Base-by-base conservation (phyloP, 2,888 invertebrate genomes). In the Philopedon plagiatum region DNA sequence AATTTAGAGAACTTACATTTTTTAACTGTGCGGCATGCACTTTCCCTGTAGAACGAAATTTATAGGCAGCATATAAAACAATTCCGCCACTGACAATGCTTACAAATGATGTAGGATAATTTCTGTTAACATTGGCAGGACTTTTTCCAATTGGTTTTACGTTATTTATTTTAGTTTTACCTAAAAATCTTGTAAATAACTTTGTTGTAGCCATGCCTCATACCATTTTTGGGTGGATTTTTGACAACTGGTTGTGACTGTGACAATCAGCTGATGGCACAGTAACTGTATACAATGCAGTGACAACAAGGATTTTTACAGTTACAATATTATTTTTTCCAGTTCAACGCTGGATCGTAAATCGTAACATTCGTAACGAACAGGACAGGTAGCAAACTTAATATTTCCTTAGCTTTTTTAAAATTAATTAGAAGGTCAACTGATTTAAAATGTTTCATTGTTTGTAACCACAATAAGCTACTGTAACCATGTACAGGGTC, bases 1-100 rank as follows among this genome's bases (percentile, higher is more conserved):
- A 4, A 2, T 5, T 51, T 19, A 11, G 4, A 29, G n/a, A 60
- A 83, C 85, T 84, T 83, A 88, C 88, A 84, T 85, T 87, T 81
- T 86, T 87, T 57, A 86, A 75, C 79, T 87, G 88, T 61, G 87
- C 84, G 34, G 90, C 89, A 80, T 88, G 83, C 8, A 89, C 88
- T 73, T 85, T 82, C 68, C 82, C 83, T 11, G 80, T 78, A 78
- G 83, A 85, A 29, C 82, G 76, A 60, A 84, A 84, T 80, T 86
- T 87, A 77, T 86, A 86, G 46, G 85, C 84, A 18, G 86, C 78
- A 73, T 87, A 84, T 44, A 88, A 80, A 5, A 86, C 84, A 39
- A 87, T 81, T 39, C 87, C 85, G 49, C 87, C 87, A 56, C 87
- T 85, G 26, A 87, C 80, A 15, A 79, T 76, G 71, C 80, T 80